Percentiles rank a stretch among this genome's conserved stretches.
Conservation (phyloP, 2,888 invertebrate genomes). For the Unio pictorum region DNA sequence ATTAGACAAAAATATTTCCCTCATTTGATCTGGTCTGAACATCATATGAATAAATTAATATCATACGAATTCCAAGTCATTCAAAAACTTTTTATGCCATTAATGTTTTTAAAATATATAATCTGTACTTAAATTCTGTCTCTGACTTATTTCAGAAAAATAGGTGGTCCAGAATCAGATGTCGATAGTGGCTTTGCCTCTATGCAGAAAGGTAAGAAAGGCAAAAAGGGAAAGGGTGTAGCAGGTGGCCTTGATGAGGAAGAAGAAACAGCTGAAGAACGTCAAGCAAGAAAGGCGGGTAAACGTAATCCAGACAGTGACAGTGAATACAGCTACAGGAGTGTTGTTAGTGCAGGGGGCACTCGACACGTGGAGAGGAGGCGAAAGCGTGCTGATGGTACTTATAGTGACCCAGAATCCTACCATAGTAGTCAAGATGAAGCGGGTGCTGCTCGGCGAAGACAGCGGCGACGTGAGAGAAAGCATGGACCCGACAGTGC, state of each 20-base stretch:
- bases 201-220: constrained; percentile 46
- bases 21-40: too few relatives aligned
- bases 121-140: background rate
- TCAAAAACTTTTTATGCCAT: background rate
- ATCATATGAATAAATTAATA: too few relatives aligned
- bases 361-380: constrained; percentile 64
- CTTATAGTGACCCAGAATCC: constrained; percentile 62
- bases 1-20: too few relatives aligned
- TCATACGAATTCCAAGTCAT: too few relatives aligned
- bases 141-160: constrained; percentile 43
- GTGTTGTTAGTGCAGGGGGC: constrained; percentile 66
- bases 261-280: constrained; percentile 48
- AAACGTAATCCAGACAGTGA: constrained; percentile 64
- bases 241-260: constrained; percentile 29
- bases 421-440: constrained; percentile 66
- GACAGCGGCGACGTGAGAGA: constrained; percentile 63
- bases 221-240: constrained; percentile 42
- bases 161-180: constrained; percentile 56
- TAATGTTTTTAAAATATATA: background rate
- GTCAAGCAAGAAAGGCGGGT: constrained; percentile 55
- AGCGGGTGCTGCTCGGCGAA: constrained; percentile 62
- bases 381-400: constrained; percentile 64
- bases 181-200: constrained; percentile 57
- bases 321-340: constrained; percentile 68
- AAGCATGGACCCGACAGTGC: constrained; percentile 66